Conservation (phyloP, 2,797 vertebrate species). For the Hirundo rustica region DNA sequence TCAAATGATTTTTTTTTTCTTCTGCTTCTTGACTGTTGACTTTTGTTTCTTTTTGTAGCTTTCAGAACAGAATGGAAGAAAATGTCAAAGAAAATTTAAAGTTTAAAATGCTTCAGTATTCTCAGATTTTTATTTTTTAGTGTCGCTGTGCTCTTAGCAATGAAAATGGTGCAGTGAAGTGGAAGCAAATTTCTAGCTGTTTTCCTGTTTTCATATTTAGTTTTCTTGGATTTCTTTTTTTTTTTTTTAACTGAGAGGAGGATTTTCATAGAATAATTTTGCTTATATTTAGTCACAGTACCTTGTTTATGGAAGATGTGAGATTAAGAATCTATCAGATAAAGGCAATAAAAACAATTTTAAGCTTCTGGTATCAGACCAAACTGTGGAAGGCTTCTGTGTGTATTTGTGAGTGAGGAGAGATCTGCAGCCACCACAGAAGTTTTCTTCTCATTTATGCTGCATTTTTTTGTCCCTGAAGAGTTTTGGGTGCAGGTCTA, state of each 20-base stretch:
- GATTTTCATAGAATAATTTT: neutral
- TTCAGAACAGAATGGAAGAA: slow-evolving; percentile 15
- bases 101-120: neutral
- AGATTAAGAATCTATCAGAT: slow-evolving; percentile 11
- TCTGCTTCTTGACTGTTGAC: neutral
- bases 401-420: neutral
- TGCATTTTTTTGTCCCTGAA: neutral
- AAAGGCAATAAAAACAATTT: slow-evolving; percentile 27
- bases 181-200: neutral
- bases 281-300: neutral
- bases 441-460: neutral
- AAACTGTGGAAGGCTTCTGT: neutral
- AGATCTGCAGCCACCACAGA: neutral
- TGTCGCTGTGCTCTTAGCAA: neutral
- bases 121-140: neutral
- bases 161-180: neutral
- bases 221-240: neutral
- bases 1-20: neutral
- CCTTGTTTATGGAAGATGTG: neutral
- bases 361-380: neutral
- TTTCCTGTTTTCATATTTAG: neutral
- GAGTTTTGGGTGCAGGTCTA: neutral
- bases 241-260: neutral
- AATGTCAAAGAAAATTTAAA: neutral
- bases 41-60: neutral